phyloP scores from a whole-genome alignment of 2,888 invertebrate species.

The Conops quadrifasciatus region DNA sequence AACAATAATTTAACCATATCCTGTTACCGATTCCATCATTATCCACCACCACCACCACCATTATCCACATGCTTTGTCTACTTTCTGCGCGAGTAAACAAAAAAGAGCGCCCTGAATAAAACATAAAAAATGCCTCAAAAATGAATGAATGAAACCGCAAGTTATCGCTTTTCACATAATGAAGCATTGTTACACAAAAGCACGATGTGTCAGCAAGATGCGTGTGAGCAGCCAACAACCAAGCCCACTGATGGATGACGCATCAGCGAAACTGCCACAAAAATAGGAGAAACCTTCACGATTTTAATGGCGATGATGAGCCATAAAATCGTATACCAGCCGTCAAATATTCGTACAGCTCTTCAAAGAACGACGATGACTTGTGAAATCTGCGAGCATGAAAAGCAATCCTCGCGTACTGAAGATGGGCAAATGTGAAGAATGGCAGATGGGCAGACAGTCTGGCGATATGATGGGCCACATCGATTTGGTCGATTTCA shows the following conservation, averaged over 20 bases:
- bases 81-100: too few relatives aligned
- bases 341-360: neutral
- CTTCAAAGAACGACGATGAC: conserved; percentile 26
- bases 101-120: too few relatives aligned
- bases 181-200: conserved; percentile 42
- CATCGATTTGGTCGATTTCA: neutral
- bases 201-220: conserved; percentile 23
- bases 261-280: neutral
- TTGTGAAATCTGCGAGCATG: conserved; percentile 21
- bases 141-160: conserved; percentile 1
- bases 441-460: too few relatives aligned
- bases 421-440: too few relatives aligned
- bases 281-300: neutral
- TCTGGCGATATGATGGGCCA: neutral
- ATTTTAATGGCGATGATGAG: conserved; percentile 34
- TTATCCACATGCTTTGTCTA: too few relatives aligned
- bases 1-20: too few relatives aligned
- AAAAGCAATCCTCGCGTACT: too few relatives aligned
- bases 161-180: conserved; percentile 29
- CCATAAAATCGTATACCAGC: conserved; percentile 9
- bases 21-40: too few relatives aligned
- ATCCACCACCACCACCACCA: too few relatives aligned
- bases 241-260: conserved; percentile 10
- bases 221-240: neutral
- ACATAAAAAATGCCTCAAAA: too few relatives aligned